A percentile compares a stretch with the other conserved stretches of the same genome.
Conservation (phyloP, 2,113 vertebrate species). For the Brienomyrus brachyistius region DNA sequence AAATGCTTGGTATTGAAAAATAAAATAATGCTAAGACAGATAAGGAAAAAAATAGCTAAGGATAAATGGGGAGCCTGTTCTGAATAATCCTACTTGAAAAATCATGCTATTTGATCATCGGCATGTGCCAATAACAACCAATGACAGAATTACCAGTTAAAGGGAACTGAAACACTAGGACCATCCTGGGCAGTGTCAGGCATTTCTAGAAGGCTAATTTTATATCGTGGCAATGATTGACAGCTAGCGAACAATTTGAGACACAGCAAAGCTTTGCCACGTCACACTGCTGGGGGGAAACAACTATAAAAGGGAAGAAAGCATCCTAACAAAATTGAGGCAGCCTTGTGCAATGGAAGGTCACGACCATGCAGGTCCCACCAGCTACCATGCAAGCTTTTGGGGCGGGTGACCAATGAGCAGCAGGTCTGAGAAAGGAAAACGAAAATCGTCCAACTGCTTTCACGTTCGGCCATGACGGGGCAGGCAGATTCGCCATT, state of each 20-base stretch:
- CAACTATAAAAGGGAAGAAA: not conserved
- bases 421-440: not conserved
- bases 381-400: not conserved
- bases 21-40: not conserved
- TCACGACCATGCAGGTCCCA: not conserved
- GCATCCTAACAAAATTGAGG: not conserved
- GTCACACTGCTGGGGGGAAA: not conserved
- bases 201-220: not conserved
- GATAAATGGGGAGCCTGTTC: not conserved
- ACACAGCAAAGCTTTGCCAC: not conserved
- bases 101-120: not conserved
- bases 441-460: not conserved
- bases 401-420: not conserved
- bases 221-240: not conserved
- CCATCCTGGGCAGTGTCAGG: not conserved
- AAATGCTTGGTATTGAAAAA: not conserved
- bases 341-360: not conserved
- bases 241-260: not conserved
- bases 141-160: not conserved
- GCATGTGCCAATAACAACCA: not conserved
- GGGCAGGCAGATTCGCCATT: not conserved
- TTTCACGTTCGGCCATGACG: not conserved
- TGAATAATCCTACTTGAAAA: not conserved
- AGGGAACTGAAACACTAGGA: not conserved
- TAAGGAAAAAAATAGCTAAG: not conserved